phyloP scores from a whole-genome alignment of 2,888 invertebrate species.

The Uloborus plumipes region DNA sequence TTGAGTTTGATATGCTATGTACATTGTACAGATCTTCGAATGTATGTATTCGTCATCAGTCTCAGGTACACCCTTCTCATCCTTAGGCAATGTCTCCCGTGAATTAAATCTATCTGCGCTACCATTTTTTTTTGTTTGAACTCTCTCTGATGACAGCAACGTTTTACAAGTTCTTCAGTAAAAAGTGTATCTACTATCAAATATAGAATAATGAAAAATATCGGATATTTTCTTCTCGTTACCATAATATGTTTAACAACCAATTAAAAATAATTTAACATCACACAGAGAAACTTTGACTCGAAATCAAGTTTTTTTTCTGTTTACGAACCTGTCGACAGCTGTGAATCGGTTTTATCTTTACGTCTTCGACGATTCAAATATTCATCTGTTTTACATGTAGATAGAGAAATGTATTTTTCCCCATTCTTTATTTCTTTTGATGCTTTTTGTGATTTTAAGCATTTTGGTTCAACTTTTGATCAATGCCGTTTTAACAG shows the following conservation, averaged over 20 bases:
- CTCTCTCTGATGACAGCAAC: constrained; percentile 58
- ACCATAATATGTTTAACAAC: constrained; percentile 59
- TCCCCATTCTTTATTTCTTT: too few species aligned
- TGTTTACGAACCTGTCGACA: neutral
- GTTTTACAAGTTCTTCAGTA: constrained; percentile 53
- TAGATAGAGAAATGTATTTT: too few species aligned
- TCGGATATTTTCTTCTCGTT: constrained; percentile 56
- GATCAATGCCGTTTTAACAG: too few species aligned
- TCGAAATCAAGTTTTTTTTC: constrained; percentile 32
- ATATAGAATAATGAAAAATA: constrained; percentile 65
- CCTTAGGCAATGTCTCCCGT: constrained; percentile 25
- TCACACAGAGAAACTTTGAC: constrained; percentile 48
- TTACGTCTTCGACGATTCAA: too few species aligned
- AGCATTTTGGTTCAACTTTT: too few species aligned
- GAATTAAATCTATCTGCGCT: constrained; percentile 36
- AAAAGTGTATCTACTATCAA: constrained; percentile 65
- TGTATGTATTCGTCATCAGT: constrained; percentile 57
- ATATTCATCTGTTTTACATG: too few species aligned
- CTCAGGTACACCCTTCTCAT: constrained; percentile 49
- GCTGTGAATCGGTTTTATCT: constrained; percentile 9
- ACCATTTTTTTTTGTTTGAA: constrained; percentile 17
- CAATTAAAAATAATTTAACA: constrained; percentile 60
- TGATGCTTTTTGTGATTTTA: too few species aligned
- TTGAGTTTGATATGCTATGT: constrained; percentile 65
- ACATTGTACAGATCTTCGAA: constrained; percentile 64